These are phyloP conservation scores for Psophia crepitans DNA, from an alignment of 2,113 vertebrate species.

Conservation along the genomic window DNA sequence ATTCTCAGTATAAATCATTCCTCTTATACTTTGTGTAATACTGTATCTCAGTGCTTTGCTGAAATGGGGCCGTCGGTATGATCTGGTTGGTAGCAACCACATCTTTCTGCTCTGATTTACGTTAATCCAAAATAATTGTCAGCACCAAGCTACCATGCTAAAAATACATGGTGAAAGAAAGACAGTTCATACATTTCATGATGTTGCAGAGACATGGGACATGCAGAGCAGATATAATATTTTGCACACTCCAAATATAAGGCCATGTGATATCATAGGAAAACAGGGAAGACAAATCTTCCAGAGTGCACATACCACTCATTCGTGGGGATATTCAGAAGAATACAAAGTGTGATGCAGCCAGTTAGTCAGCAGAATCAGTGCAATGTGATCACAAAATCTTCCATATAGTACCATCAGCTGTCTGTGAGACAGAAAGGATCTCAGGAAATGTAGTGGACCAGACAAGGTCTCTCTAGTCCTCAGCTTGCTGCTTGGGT, in stretches of 20 bases:
- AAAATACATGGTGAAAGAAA: neutral
- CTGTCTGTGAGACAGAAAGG: neutral
- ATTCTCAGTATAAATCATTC: neutral
- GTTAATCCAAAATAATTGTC: neutral
- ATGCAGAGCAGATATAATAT: neutral
- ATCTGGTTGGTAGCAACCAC: neutral
- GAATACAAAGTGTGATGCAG: neutral
- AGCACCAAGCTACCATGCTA: neutral
- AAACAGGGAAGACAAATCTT: neutral
- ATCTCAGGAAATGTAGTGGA: neutral
- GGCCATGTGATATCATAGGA: neutral
- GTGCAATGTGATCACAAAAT: neutral
- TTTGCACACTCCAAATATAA: neutral
- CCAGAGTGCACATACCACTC: neutral
- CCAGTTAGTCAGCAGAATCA: neutral
- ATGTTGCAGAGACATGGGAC: neutral
- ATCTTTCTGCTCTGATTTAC: neutral
- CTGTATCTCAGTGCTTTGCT: neutral
- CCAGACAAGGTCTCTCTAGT: neutral
- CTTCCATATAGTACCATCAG: neutral
- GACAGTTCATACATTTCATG: neutral
- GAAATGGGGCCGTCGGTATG: neutral
- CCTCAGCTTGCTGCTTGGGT: neutral
- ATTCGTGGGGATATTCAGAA: neutral
- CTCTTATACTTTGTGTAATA: neutral